Conservation (phyloP, 2,888 invertebrate species). For the Neelides folsomi region DNA sequence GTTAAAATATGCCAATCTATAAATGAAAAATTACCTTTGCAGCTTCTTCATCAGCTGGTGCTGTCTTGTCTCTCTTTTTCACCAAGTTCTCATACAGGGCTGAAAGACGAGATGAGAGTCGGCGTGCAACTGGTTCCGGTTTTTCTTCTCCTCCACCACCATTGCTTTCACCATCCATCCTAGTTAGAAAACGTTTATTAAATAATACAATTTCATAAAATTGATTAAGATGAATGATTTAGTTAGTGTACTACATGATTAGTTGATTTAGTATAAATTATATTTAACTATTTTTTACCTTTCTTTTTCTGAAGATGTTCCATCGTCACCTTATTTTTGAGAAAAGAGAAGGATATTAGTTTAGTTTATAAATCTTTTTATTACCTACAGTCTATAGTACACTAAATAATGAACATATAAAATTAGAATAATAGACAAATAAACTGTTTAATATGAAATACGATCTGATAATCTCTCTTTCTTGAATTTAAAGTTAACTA, state of each 20-base stretch:
- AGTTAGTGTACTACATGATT: too few species aligned
- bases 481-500: too few species aligned
- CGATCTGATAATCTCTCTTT: too few species aligned
- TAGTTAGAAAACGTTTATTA: slow-evolving; percentile 3
- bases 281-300: too few species aligned
- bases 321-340: slow-evolving; percentile 25
- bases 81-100: slow-evolving; percentile 23
- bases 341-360: too few species aligned
- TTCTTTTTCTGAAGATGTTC: slow-evolving; percentile 33
- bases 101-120: slow-evolving; percentile 24
- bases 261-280: too few species aligned
- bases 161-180: slow-evolving; percentile 31
- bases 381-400: too few species aligned
- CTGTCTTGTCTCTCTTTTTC: slow-evolving; percentile 32
- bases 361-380: too few species aligned
- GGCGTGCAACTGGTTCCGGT: slow-evolving; percentile 12
- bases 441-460: too few species aligned
- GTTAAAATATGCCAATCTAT: not conserved
- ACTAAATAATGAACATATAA: too few species aligned
- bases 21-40: slow-evolving; percentile 14
- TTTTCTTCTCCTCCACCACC: slow-evolving; percentile 23
- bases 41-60: slow-evolving; percentile 29
- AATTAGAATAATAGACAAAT: too few species aligned
- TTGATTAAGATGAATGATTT: too few species aligned
- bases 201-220: not conserved